Evolutionary conservation across 2,888 invertebrate species (phyloP), one percentile per base, ranked within the genome.

Genomic region (Chironomus riparius): DNA sequence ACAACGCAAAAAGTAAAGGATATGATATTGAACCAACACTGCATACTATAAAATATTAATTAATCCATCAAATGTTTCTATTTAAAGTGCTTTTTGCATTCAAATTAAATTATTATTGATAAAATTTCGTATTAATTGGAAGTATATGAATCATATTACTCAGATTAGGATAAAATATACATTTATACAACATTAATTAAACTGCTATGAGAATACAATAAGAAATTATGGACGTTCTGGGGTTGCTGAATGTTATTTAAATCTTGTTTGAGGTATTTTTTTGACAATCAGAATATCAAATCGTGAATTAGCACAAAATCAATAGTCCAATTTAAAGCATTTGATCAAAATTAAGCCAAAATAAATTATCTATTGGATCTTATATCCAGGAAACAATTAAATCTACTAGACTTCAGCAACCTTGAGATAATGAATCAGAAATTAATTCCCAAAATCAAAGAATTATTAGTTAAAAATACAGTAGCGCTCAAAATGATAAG

Each of bases 161-260:
- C 38, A 38, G 38, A 38, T 10, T 38, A 38, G 38, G 38, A 38
- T 38, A 56, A 56, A 56, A n/a, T 56, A 56, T 15, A 56, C n/a
- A 56, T 56, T 56, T n/a, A 15, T 56, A 56, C 15, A n/a, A 56
- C n/a, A 56, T 5, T 56, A 56, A 56, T 56, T 13, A 24, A 65
- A 24, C 65, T 65, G 65, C 65, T 65, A 65, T 65, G 65, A 65
- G 13, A 22, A 65, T 12, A 65, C 65, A 65, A 65, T 65, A 65
- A 65, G 18, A 62, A 21, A 24, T 24, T 65, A 12, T 24, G 13
- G 21, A 24, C 21, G 24, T 6, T 56, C 15, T 6, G 3, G 3
- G 56, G 18, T 15, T 56, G n/a, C 12, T 15, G 18, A 7, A 56
- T 15, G 56, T 56, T 56, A n/a, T 15, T n/a, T 3, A 48, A n/a